Base-by-base conservation (phyloP, 2,797 vertebrate species). In the Lithobates pipiens region DNA sequence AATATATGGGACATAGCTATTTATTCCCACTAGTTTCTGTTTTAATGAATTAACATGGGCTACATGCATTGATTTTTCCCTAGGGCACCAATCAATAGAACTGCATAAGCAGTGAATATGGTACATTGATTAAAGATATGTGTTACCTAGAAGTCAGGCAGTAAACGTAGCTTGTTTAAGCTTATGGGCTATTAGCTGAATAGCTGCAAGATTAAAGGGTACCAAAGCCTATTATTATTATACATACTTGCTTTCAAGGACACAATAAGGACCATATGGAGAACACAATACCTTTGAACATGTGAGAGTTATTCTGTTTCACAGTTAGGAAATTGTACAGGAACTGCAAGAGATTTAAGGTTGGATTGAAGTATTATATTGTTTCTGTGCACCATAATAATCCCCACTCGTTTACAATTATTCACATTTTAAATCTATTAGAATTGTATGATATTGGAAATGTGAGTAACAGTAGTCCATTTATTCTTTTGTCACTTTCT, bases 101-200 rank as follows among this genome's bases (percentile, higher is more conserved):
- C 87, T 89, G 88, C 29, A 85, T 76, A 87, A 90, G 89, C 90
- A 86, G 81, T 70, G 89, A 84, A 85, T 27, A 29, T 46, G 84
- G 85, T 54, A 91, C 91, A 92, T 93, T 92, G 92, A 92, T 93
- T 93, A 91, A 91, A 89, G 91, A 89, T 88, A 88, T 39, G 80
- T 79, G 82, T 83, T 84, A 81, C 32, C 79, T 36, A 65, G 88
- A 83, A 90, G 81, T 86, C 88, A 87, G 88, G 88, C 13, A 88
- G 79, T 76, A 88, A 70, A 78, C 0, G 0, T 0, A 72, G 88
- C 89, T 88, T 86, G 86, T 84, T 91, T 88, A 80, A 65, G 71
- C 82, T 90, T 89, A 90, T 91, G 86, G 85, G 25, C 88, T 82
- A 89, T 88, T 91, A 89, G 85, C 75, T 90, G 89, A 89, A 87